Percentiles rank a stretch among this genome's conserved stretches.
These are phyloP conservation scores for Aphelenchoides avenae DNA, from an alignment of 1,140 invertebrate genomes.

Conservation along the genomic window DNA sequence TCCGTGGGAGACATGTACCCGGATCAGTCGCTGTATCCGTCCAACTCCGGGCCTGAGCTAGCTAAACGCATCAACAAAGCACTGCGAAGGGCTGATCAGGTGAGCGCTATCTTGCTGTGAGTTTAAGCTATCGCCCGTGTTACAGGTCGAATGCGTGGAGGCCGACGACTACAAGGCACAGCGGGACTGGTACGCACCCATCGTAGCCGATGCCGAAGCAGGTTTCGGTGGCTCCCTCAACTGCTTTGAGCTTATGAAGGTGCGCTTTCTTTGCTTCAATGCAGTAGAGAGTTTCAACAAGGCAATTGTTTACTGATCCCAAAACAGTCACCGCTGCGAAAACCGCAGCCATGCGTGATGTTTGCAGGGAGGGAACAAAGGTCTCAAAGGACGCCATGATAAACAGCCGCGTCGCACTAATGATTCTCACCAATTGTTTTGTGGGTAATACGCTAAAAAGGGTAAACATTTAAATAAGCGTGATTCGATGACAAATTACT, in stretches of 20 bases:
- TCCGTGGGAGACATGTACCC: constrained; percentile 60
- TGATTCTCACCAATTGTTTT: too few relatives aligned
- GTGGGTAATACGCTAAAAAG: too few relatives aligned
- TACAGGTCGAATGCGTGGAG: constrained; percentile 12
- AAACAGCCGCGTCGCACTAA: too few relatives aligned
- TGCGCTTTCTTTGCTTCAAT: constrained; percentile 17
- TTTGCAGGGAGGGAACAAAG: too few relatives aligned
- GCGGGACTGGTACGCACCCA: constrained; percentile 60
- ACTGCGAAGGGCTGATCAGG: constrained; percentile 57
- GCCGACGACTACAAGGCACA: constrained; percentile 54
- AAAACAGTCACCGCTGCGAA: background rate
- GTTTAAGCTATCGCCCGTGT: constrained; percentile 8
- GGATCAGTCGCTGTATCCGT: constrained; percentile 61
- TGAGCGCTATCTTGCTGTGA: too few relatives aligned
- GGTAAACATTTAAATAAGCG: too few relatives aligned
- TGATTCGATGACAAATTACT: too few relatives aligned
- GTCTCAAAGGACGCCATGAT: too few relatives aligned
- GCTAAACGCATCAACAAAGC: constrained; percentile 59
- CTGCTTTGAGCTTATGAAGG: constrained; percentile 61
- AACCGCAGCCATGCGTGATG: background rate
- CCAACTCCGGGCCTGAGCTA: constrained; percentile 60
- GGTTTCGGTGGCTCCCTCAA: constrained; percentile 61
- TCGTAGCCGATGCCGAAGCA: constrained; percentile 62
- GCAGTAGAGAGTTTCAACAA: background rate
- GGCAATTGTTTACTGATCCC: too few relatives aligned